Evolutionary conservation across 1,140 invertebrate genomes (phyloP), one percentile per base, ranked within the genome.

Genomic region (Drosophila biarmipes): DNA sequence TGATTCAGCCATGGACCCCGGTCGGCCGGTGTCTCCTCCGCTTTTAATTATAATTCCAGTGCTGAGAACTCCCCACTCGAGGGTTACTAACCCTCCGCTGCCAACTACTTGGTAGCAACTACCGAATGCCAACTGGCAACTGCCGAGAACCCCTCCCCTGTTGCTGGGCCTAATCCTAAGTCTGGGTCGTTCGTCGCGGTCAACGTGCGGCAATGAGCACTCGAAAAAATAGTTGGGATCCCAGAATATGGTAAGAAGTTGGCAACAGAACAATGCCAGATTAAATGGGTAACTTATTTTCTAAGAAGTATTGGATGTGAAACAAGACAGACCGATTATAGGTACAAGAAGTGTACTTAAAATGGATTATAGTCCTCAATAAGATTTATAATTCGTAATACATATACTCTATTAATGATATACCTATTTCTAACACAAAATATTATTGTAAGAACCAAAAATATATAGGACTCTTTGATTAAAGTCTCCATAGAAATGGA

Each of bases 31-130:
- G 69, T 89, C 74, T 89, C 82, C 85, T 78, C 84, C 73, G 55
- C 81, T 80, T 87, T 89, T 89, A 89, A 89, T 89, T 89, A 89
- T 77, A 84, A 84, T 80, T 80, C 74, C 46, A 79, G 75, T 78
- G 84, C 84, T 89, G 76, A 89, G 84, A 89, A 89, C 64, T 69
- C 49, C 12, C 19, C 49, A 42, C 37, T 53, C 54, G 52, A 46
- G 68, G 63, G 67, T 42, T 66, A 69, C 49, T 69, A 55, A 69
- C 66, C 63, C 66, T 29, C 62, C 31, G 19, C 29, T 38, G 34
- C 31, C 34, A 54, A 37, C 57, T 54, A 27, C 17, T 10, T 4
- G n/a, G n/a, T n/a, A n/a, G n/a, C n/a, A n/a, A 35, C 56, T 35
- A 35, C 24, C 31, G 14, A 37, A 31, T 29, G 29, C 42, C 34